Evolutionary conservation across 2,113 vertebrate species (phyloP).

Genomic region (Sinocyclocheilus anshuiensis): DNA sequence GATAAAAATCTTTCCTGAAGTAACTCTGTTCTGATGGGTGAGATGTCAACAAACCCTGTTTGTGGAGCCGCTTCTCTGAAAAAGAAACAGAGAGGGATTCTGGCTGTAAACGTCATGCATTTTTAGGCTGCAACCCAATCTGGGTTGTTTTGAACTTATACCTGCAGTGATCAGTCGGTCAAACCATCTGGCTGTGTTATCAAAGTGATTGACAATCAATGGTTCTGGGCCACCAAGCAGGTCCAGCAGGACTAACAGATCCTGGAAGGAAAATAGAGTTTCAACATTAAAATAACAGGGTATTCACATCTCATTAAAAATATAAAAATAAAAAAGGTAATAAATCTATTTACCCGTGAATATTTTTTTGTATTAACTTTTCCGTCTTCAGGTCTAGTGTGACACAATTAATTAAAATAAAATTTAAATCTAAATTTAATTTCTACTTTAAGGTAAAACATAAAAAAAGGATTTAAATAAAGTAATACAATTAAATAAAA

Average conservation of each 20-base stretch:
- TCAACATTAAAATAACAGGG: no score
- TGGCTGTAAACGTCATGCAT: background rate
- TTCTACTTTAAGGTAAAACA: background rate
- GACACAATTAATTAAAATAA: no score
- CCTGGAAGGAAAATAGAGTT: conserved; percentile 66
- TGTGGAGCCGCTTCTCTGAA: conserved; percentile 85
- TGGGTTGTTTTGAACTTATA: conserved; percentile 46
- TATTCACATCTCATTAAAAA: background rate
- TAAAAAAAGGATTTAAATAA: background rate
- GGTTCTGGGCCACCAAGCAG: conserved; percentile 83
- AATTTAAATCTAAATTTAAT: background rate
- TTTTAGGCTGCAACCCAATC: background rate
- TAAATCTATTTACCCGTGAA: background rate
- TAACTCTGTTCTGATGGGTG: conserved; percentile 80
- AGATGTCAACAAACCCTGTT: conserved; percentile 76
- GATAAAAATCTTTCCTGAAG: conserved; percentile 81
- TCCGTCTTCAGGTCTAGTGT: background rate
- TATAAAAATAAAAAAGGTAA: background rate
- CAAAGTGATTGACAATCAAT: conserved; percentile 85
- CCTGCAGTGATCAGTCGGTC: conserved; percentile 82
- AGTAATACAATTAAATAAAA: background rate
- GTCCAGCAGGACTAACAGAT: conserved; percentile 87
- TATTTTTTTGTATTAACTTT: background rate
- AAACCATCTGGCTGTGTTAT: conserved; percentile 85
- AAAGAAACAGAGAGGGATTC: background rate